Base-by-base conservation (phyloP, 2,888 invertebrate genomes). In the Melinaea menophilus region DNA sequence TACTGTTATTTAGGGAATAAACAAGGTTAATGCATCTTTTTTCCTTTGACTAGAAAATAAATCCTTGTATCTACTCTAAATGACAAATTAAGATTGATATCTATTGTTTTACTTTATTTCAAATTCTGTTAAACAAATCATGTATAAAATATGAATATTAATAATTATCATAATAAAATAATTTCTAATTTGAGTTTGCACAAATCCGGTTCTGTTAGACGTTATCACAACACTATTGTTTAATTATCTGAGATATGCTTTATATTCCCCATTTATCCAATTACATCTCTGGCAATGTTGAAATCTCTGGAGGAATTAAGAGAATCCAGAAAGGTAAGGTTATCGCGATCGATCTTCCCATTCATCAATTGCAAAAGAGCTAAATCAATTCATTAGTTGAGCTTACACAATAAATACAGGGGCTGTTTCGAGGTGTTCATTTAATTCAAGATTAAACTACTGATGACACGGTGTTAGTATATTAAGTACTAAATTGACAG, bases 351-450 rank as follows among this genome's bases (percentile, higher is more conserved):
- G 68, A 65, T 65, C 70, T 70, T 71, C 68, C 72, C 75, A 75
- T 80, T 79, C 78, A 79, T 76, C 77, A 79, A 82, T 82, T 79
- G 78, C 75, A 80, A 76, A 79, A 72, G 73, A 71, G 77, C 78
- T 80, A 78, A 86, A 88, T 86, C 85, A 88, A 89, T 88, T 88
- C 82, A 88, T 88, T 87, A 88, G 78, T 73, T 75, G 81, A 82
- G 80, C 82, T 82, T 81, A 77, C 71, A 79, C 80, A 82, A 86
- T 86, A 83, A 80, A 85, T 83, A 82, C 80, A 73, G 77, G 78
- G 78, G 76, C 73, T 71, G 78, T 78, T 51, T 33, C 82, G 86
- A 85, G 85, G 87, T 86, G 86, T 88, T 86, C 88, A 87, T 88
- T 88, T 87, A 85, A 85, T 79, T 86, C 83, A 85, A 88, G 86